Evolutionary conservation across 2,888 invertebrate species (phyloP).

Genomic region (Acanthosepion pharaonis): DNA sequence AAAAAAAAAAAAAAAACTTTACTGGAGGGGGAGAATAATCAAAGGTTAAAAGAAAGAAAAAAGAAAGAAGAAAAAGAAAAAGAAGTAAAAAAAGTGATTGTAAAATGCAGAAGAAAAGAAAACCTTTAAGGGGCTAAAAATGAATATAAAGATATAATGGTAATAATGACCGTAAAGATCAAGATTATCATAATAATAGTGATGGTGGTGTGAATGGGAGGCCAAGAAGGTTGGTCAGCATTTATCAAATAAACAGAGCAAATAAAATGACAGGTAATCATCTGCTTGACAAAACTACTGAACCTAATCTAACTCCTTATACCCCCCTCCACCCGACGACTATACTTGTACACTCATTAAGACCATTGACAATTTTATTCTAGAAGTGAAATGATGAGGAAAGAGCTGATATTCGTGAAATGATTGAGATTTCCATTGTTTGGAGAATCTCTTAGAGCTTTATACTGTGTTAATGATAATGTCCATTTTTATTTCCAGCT

Average conservation of each 20-base stretch:
- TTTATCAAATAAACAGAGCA: not conserved
- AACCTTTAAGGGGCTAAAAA: too few relatives aligned
- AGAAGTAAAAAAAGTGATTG: too few relatives aligned
- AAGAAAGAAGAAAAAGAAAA: too few relatives aligned
- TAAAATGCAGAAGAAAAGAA: too few relatives aligned
- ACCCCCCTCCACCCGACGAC: not conserved
- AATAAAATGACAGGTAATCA: slow-evolving; percentile 1
- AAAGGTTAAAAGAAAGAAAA: too few relatives aligned
- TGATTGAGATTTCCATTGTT: not conserved
- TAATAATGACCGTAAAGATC: too few relatives aligned
- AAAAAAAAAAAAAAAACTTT: too few relatives aligned
- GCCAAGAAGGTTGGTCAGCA: not conserved
- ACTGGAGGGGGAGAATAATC: too few relatives aligned
- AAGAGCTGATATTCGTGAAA: not conserved
- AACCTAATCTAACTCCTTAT: not conserved
- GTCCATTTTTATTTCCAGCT: not conserved
- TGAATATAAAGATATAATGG: too few relatives aligned
- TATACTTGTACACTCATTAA: not conserved
- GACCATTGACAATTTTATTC: slow-evolving; percentile 2
- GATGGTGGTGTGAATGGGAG: too few relatives aligned
- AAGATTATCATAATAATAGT: too few relatives aligned
- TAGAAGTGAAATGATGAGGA: slow-evolving; percentile 2
- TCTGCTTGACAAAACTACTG: not conserved
- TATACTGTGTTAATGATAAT: not conserved
- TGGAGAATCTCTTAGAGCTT: not conserved